These are phyloP conservation scores for Eilema sororculum DNA, from an alignment of 2,888 invertebrate genomes.

Conservation along the genomic window DNA sequence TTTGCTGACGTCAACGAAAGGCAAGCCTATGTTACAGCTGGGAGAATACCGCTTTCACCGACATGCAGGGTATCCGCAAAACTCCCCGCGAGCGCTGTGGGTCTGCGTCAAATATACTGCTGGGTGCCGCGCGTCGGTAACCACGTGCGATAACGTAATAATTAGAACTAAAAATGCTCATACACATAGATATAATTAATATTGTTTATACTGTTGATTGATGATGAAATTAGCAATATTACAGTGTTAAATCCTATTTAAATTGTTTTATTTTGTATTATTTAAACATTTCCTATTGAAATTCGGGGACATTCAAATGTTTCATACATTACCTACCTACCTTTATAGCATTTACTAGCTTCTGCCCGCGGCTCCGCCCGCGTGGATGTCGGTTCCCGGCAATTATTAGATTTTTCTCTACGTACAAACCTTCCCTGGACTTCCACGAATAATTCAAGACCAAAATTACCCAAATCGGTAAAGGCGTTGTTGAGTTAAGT, in stretches of 20 bases:
- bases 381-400: too few relatives aligned
- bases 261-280: neutral
- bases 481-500: too few relatives aligned
- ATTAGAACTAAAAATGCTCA: slow-evolving; percentile 3
- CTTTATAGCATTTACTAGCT: too few relatives aligned
- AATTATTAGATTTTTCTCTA: too few relatives aligned
- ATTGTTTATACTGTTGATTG: too few relatives aligned
- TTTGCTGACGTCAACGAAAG: slow-evolving; percentile 33
- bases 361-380: too few relatives aligned
- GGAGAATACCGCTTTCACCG: slow-evolving; percentile 45
- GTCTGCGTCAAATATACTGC: slow-evolving; percentile 34
- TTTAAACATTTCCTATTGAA: neutral
- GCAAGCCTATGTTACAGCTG: slow-evolving; percentile 47
- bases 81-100: neutral
- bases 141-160: slow-evolving; percentile 9
- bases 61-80: slow-evolving; percentile 33
- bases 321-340: too few relatives aligned
- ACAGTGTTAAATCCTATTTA: neutral
- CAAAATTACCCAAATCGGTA: too few relatives aligned
- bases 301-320: too few relatives aligned
- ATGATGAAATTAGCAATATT: too few relatives aligned
- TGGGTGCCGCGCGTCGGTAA: slow-evolving; percentile 29
- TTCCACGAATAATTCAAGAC: too few relatives aligned
- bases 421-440: too few relatives aligned
- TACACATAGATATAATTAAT: neutral